Conservation (phyloP, 2,113 vertebrate genomes). For the Coryphaenoides rupestris region DNA sequence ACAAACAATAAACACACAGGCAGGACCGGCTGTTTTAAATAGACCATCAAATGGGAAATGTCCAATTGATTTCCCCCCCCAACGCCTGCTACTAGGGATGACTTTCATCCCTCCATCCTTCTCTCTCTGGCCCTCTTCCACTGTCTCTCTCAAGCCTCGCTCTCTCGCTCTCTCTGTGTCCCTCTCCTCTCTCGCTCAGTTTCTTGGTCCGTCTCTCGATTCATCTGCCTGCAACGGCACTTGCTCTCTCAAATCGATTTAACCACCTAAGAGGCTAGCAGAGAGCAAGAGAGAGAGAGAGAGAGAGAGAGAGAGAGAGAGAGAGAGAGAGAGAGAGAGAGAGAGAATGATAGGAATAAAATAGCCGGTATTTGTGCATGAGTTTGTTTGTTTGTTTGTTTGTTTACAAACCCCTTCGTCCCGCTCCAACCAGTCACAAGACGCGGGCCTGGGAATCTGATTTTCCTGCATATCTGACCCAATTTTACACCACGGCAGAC, state of each 20-base stretch:
- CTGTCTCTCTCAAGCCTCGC: neutral
- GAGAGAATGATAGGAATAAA: neutral
- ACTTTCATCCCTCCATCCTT: neutral
- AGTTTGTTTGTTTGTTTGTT: too few relatives aligned
- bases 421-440: too few relatives aligned
- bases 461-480: too few relatives aligned
- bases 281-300: too few relatives aligned
- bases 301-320: neutral
- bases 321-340: neutral
- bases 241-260: slow-evolving; percentile 5
- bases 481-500: too few relatives aligned
- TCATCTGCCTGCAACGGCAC: neutral
- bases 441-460: too few relatives aligned
- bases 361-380: neutral
- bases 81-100: neutral
- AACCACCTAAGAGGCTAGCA: slow-evolving; percentile 3
- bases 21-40: neutral
- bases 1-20: neutral
- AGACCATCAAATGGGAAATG: neutral
- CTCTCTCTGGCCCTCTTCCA: neutral
- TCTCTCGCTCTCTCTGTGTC: neutral
- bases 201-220: neutral
- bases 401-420: too few relatives aligned
- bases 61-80: slow-evolving; percentile 9
- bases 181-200: neutral